Base-by-base conservation (phyloP, 2,797 vertebrate species). In the Betta splendens region DNA sequence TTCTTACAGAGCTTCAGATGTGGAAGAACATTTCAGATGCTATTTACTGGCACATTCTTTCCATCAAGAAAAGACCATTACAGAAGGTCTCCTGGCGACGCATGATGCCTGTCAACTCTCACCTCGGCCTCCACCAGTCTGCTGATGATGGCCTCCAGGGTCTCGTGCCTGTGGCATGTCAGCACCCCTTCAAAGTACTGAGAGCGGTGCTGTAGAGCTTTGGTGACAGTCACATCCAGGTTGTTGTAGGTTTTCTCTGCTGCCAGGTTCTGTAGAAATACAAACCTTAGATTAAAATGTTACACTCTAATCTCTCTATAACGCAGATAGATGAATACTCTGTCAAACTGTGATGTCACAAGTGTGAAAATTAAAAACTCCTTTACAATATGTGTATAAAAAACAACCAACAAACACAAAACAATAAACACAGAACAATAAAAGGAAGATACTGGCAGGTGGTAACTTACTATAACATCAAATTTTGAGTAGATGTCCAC, bases 401-500 rank as follows among this genome's bases (percentile, higher is more conserved):
- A n/a, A n/a, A n/a, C n/a, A n/a, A n/a, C n/a, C n/a, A n/a, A n/a
- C n/a, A n/a, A n/a, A n/a, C n/a, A n/a, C n/a, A n/a, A n/a, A n/a
- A n/a, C n/a, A n/a, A n/a, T 5, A 32, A 3, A n/a, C 15, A n/a
- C 2, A 35, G 23, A 31, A 29, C 22, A 5, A 26, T 5, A 26
- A 13, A 6, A 2, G 50, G 13, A 7, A 23, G 15, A 60, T 17
- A 35, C 7, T 8, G 21, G 28, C 3, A 9, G 4, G 15, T 6
- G 18, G n/a, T 1, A 40, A 98, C 97, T 97, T 92, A 98, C 97
- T 70, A 99, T 99, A 43, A 98, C 97, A 12, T 99, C 97, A 74
- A 99, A 98, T 79, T 99, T 99, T 53, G 97, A 99, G 89, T 98
- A 99, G 77, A 99, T 98, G 79, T 99, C 97, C 73, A 98, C 95